Evolutionary conservation across 2,113 vertebrate genomes (phyloP).

Genomic region (Neodontobutis hainanensis): DNA sequence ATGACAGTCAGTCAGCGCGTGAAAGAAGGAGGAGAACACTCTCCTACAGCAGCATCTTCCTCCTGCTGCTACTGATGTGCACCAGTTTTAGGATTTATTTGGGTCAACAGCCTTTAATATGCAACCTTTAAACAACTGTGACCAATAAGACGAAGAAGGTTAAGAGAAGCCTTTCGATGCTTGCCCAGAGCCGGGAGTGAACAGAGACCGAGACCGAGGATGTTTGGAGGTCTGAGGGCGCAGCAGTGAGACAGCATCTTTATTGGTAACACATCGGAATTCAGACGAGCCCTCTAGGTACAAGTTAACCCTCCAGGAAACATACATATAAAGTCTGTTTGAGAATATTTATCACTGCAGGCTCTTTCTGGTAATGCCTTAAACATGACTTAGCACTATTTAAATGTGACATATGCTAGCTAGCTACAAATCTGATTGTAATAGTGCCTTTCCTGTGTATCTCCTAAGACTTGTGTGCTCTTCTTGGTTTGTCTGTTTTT

Average conservation of each 20-base stretch:
- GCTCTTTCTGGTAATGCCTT: conserved; percentile 10
- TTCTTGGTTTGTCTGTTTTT: no score
- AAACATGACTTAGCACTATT: neutral
- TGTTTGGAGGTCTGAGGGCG: conserved; percentile 50
- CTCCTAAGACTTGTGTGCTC: no score
- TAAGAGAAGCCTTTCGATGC: neutral
- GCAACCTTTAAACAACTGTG: conserved; percentile 1
- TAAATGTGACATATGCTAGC: neutral
- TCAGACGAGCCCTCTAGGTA: conserved; percentile 59
- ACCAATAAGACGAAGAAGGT: conserved; percentile 3
- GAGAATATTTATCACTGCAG: neutral
- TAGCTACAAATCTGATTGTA: neutral
- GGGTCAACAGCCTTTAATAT: conserved; percentile 28
- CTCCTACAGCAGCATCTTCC: conserved; percentile 38
- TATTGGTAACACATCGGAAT: conserved; percentile 68
- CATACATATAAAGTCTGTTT: neutral
- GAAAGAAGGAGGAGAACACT: conserved; percentile 55
- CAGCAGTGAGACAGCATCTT: conserved; percentile 83
- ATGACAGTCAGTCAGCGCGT: neutral
- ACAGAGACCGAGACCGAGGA: conserved; percentile 35
- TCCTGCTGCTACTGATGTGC: conserved; percentile 53
- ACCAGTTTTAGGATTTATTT: conserved; percentile 49
- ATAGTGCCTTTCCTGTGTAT: no score
- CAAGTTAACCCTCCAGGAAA: conserved; percentile 2
- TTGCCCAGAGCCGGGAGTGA: neutral